Base-by-base conservation (phyloP, 2,888 invertebrate species). In the Pardosa pseudoannulata region DNA sequence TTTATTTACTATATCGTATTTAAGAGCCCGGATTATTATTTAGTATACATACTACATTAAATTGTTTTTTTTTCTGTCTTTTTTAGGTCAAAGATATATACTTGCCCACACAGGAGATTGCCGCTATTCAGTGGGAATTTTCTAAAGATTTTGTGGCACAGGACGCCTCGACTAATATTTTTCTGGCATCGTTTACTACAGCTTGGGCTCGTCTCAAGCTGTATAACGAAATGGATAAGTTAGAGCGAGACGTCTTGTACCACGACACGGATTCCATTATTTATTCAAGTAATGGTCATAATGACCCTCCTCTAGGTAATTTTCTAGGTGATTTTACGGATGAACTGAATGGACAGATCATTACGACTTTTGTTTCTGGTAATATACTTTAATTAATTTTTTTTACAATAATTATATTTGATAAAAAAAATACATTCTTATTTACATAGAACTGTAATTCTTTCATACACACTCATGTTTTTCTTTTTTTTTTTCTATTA, bases 291-390 rank as follows among this genome's bases (percentile, higher is more conserved):
- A 19, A 74, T 36, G 74, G 74, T 5, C 23, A 11, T 6, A 74
- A 74, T 23, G 62, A 64, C 31, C 76, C 76, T 0, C 76, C 76
- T 2, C 28, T 76, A 0, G 65, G 67, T 7, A 46, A 65, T 41
- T 76, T n/a, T 19, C n/a, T 76, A 5, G 78, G 78, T 1, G 78
- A 70, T 5, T 70, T 78, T 7, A 78, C 68, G 0, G 68, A 78
- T 16, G 78, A 68, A n/a, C 28, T 78, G 11, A 19, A 46, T 16
- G 78, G 68, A 1, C 68, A 78, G n/a, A 31, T 28, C n/a, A 78
- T 68, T 32, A 11, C 19, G 3, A 78, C 78, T 5, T 78, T 79
- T n/a, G 68, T 67, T 19, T 67, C 78, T 65, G 78, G 68, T 78
- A 68, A 68, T n/a, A n/a, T n/a, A n/a, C n/a, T n/a, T n/a, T n/a